phyloP scores from a whole-genome alignment of 2,113 vertebrate genomes.

The Ictalurus furcatus region DNA sequence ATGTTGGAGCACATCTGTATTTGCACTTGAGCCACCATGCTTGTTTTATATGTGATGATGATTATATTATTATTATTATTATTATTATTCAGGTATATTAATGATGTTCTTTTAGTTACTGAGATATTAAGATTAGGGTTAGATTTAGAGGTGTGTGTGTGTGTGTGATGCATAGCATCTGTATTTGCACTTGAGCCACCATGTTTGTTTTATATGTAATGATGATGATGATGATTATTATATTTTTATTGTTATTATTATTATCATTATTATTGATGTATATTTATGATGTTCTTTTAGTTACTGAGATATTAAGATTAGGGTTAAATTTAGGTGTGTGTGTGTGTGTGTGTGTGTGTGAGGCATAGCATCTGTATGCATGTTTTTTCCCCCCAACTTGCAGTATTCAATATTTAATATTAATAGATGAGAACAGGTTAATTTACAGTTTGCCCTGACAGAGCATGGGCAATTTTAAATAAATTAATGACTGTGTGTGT shows the following conservation, averaged over 20 bases:
- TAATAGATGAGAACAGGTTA: slow-evolving; percentile 27
- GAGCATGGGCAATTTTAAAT: slow-evolving; percentile 64
- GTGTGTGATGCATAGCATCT: background rate
- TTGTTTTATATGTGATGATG: background rate
- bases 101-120: background rate
- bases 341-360: slow-evolving; percentile 14
- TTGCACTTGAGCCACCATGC: background rate
- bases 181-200: background rate
- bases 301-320: background rate
- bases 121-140: background rate
- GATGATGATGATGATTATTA: background rate
- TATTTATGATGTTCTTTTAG: background rate
- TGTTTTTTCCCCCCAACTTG: background rate
- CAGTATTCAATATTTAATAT: background rate
- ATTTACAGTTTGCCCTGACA: slow-evolving; percentile 57
- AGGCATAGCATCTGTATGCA: background rate
- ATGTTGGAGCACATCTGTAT: slow-evolving; percentile 2
- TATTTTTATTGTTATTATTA: too few relatives aligned
- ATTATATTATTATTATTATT: too few relatives aligned
- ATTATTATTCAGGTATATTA: too few relatives aligned
- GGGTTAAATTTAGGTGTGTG: background rate
- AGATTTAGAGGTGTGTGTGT: background rate
- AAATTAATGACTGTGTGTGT: slow-evolving; percentile 49
- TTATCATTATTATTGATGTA: too few relatives aligned
- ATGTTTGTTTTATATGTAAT: slow-evolving; percentile 11